Base-by-base conservation (phyloP, 2,113 vertebrate species). In the Spizaetus ornatus region DNA sequence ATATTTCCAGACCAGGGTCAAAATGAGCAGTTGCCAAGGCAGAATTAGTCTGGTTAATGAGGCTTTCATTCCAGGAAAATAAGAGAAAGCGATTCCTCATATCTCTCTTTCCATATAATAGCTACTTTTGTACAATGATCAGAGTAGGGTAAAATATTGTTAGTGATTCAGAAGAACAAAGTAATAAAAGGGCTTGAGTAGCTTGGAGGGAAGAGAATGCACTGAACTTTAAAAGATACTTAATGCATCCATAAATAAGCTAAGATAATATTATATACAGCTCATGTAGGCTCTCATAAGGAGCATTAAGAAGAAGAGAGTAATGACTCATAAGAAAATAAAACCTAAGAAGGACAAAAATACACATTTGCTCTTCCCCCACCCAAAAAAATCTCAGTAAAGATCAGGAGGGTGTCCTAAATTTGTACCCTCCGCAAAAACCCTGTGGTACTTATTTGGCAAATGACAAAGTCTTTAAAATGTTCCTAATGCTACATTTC, bases 211-310 rank as follows among this genome's bases (percentile, higher is more conserved):
- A 80, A 94, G 48, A 59, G 31, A 93, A 95, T 50, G 66, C 85
- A 90, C 45, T 93, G 92, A 94, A 94, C 93, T 93, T 94, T 94
- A 83, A 76, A 91, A 95, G 77, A 86, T 72, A 91, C 74, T 93
- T 97, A 95, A 96, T 95, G 78, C 45, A 85, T 82, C 90, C 78
- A 82, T 97, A 97, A 96, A 96, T 95, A 95, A 96, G 70, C 66
- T 65, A 87, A 87, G 56, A 94, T 72, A 91, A 52, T 93, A 61
- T 85, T 87, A 84, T 88, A 76, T 71, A 88, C 67, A 91, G 74
- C 36, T 95, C 36, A 32, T 56, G 70, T 73, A 69, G 70, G 32
- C 26, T 91, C 59, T 84, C 27, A 48, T 43, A 85, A 83, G 53
- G 40, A 96, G 27, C 61, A 82, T n/a, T 66, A 87, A 82, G 63